Percentiles rank a stretch among this genome's conserved stretches.
phyloP scores from a whole-genome alignment of 2,113 vertebrate species.

The Lichenostomus cassidix region DNA sequence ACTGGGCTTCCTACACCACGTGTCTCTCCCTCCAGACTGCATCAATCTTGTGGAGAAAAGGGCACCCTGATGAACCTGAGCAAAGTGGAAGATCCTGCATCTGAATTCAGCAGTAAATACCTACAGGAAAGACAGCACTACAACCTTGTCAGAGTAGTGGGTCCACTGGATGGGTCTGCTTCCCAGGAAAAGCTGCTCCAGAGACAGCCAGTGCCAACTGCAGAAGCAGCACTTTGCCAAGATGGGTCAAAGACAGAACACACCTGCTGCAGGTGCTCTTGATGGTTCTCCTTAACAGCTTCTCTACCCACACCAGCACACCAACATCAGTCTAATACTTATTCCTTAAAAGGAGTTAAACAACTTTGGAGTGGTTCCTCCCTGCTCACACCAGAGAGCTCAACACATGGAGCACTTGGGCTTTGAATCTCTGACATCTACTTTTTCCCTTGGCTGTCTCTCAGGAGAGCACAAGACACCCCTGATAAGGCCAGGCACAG shows the following conservation, averaged over 20 bases:
- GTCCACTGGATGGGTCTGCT: neutral
- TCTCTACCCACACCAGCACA: neutral
- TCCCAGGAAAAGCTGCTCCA: neutral
- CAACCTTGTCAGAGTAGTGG: slow-evolving; percentile 7
- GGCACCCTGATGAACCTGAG: slow-evolving; percentile 41
- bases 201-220: neutral
- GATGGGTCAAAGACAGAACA: neutral
- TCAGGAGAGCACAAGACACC: neutral
- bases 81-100: neutral
- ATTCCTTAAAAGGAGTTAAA: neutral
- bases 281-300: neutral
- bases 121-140: slow-evolving; percentile 27
- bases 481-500: neutral
- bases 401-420: neutral
- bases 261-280: neutral
- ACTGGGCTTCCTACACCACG: neutral
- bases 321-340: neutral
- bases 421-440: neutral
- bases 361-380: neutral
- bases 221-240: neutral
- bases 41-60: slow-evolving; percentile 25
- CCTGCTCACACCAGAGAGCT: neutral
- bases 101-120: neutral
- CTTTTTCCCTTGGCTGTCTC: neutral
- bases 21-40: neutral